phyloP scores from a whole-genome alignment of 2,113 vertebrate species.

The Helogale parvula region DNA sequence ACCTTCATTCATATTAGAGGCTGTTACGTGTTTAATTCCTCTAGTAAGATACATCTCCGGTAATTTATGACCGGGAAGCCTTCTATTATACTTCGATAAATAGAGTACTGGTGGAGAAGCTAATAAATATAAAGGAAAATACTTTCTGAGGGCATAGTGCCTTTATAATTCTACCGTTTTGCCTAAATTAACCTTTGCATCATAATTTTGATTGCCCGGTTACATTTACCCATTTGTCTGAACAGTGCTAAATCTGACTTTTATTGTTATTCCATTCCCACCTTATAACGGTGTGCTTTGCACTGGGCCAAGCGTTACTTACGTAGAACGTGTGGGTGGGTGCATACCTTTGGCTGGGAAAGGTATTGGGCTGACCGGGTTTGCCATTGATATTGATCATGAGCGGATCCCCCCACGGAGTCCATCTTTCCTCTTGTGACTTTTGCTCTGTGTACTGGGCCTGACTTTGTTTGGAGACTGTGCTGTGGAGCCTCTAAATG shows the following conservation, averaged over 20 bases:
- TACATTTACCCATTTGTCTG: background rate
- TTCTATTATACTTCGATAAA: constrained; percentile 42
- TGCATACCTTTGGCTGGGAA: background rate
- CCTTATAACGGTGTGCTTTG: background rate
- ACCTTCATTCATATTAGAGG: constrained; percentile 37
- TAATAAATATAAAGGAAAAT: constrained; percentile 33
- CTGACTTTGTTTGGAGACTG: background rate
- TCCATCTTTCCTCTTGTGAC: background rate
- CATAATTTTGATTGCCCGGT: background rate
- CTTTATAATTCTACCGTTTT: constrained; percentile 7
- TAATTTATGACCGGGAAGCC: constrained; percentile 19
- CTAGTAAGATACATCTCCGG: background rate
- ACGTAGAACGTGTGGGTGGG: background rate
- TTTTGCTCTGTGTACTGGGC: background rate
- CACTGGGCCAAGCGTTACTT: background rate
- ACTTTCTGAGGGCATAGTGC: background rate
- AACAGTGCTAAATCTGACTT: background rate
- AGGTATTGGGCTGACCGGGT: background rate
- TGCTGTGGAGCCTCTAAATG: background rate
- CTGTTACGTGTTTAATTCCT: constrained; percentile 54
- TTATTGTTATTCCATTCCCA: constrained; percentile 9
- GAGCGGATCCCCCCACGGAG: background rate
- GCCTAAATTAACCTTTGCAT: constrained; percentile 35
- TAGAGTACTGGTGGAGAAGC: background rate
- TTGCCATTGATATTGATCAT: background rate